Base-by-base conservation (phyloP, 2,888 invertebrate species). In the Polia nebulosa region DNA sequence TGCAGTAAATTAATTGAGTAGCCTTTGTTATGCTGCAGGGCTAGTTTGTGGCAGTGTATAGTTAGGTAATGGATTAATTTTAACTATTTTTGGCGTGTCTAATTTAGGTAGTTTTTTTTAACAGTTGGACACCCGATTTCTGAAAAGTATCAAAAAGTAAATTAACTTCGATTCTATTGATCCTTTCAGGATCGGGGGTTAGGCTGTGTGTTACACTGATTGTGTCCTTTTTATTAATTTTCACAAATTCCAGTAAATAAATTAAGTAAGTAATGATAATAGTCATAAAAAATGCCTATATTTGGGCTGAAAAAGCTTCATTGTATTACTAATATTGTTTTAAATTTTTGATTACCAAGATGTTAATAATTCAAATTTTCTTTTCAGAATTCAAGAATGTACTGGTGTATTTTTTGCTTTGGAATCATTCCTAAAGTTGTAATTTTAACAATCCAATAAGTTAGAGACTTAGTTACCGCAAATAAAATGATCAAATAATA, bases 331-430 rank as follows among this genome's bases (percentile, higher is more conserved):
- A 34, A 1, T 59, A 17, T 25, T 25, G 22, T 45, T 66, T 22
- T 8, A 17, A 25, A n/a, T 36, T 8, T 53, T 32, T 29, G 51
- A 39, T 65, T 27, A 45, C 57, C 58, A 59, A 67, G 55, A 58
- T 70, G 20, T 27, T 52, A 44, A 57, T 52, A 25, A 65, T 84
- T 85, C 85, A 82, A 66, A 68, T 83, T 84, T 86, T 83, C 78
- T 87, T 95, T 95, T 89, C 95, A 95, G 95, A 95, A 84, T 95
- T 95, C 91, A 93, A 94, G 88, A 94, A 93, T 82, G 95, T 93
- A 75, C 76, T 95, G 89, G 94, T 92, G 80, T 95, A 94, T 85
- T 93, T 95, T 88, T 89, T 95, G 77, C 85, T 94, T 69, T 95
- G 95, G 95, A 92, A 94, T 81, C 89, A 90, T 82, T 88, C 88